Percentiles rank a stretch among this genome's conserved stretches.
Conservation (phyloP, 2,888 invertebrate species). For the Dryomyza anilis region DNA sequence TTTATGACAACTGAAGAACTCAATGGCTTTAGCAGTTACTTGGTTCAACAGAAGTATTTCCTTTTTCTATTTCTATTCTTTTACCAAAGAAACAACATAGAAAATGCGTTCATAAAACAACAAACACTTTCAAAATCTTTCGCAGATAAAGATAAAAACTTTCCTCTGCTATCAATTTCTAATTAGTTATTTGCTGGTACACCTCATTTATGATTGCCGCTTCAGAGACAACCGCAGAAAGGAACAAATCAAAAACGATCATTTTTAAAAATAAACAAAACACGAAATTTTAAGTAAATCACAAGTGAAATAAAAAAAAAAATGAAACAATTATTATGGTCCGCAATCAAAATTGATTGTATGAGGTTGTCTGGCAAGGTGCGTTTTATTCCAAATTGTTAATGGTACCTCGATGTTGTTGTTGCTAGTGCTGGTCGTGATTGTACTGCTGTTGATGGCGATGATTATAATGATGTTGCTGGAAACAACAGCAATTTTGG, state of each 20-base stretch:
- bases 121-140: too few species aligned
- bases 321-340: neutral
- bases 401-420: too few species aligned
- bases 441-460: neutral
- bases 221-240: too few species aligned
- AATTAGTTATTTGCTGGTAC: neutral
- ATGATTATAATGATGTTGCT: neutral
- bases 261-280: neutral
- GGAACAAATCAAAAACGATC: too few species aligned
- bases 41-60: too few species aligned
- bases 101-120: too few species aligned
- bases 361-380: conserved; percentile 14
- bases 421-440: neutral
- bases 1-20: too few species aligned
- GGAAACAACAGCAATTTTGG: conserved; percentile 13
- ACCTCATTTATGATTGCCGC: too few species aligned
- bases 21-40: too few species aligned
- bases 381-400: conserved; percentile 11
- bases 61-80: too few species aligned
- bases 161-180: neutral
- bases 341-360: conserved; percentile 11
- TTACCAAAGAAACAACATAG: too few species aligned
- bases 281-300: neutral
- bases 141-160: conserved; percentile 2
- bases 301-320: neutral